phyloP scores from a whole-genome alignment of 92 coral and sea anemone species.

The Virgularia gustaviana region DNA sequence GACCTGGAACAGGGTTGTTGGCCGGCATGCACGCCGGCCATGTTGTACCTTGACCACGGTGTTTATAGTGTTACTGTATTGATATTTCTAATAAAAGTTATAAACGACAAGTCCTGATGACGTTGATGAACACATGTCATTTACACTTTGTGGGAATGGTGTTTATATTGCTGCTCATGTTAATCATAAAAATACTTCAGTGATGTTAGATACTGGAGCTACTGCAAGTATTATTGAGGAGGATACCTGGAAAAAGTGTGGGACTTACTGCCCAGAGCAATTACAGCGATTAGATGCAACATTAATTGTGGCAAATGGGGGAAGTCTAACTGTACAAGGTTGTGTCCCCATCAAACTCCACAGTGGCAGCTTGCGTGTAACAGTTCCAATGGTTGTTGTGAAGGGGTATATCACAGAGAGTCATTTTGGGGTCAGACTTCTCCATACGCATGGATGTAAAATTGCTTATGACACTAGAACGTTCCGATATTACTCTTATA shows the following conservation, averaged over 20 bases:
- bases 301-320: neutral
- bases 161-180: conserved; percentile 44
- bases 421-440: conserved; percentile 38
- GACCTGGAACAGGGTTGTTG: too few species aligned
- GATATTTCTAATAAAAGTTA: too few species aligned
- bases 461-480: conserved; percentile 35
- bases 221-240: conserved; percentile 47
- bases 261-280: conserved; percentile 10
- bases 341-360: conserved; percentile 3
- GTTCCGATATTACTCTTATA: too few species aligned
- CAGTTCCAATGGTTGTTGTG: conserved; percentile 18
- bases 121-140: neutral
- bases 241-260: conserved; percentile 32
- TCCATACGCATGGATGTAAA: conserved; percentile 25
- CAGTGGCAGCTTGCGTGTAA: conserved; percentile 16
- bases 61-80: too few species aligned
- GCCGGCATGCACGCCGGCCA: too few species aligned
- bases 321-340: neutral
- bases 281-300: conserved; percentile 21
- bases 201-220: conserved; percentile 51
- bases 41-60: too few species aligned
- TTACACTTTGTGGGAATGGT: conserved; percentile 32
- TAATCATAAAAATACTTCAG: conserved; percentile 30
- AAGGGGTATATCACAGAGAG: conserved; percentile 18
- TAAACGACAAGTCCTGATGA: neutral